Evolutionary conservation across 1,140 invertebrate genomes (phyloP).

Genomic region (Riptortus pedestris): DNA sequence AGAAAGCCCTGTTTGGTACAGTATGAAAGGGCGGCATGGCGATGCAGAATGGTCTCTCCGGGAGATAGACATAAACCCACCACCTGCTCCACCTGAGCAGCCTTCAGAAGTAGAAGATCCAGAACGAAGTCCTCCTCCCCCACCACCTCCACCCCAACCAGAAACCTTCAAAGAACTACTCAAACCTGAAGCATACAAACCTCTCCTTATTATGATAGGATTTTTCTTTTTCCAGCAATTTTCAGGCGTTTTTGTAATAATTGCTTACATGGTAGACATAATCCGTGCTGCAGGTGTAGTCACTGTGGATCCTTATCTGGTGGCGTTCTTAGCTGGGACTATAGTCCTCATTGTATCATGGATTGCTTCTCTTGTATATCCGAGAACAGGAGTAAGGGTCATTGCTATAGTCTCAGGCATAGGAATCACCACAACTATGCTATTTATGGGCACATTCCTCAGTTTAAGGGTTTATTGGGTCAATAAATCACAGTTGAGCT

Average conservation of each 20-base stretch:
- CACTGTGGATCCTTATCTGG: slow-evolving; percentile 33
- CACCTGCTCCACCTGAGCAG: slow-evolving; percentile 2
- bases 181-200: slow-evolving; percentile 38
- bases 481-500: slow-evolving; percentile 5
- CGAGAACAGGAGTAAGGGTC: slow-evolving; percentile 43
- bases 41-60: slow-evolving; percentile 30
- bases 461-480: slow-evolving; percentile 8
- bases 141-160: not conserved
- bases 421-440: slow-evolving; percentile 45
- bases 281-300: slow-evolving; percentile 42
- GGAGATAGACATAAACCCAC: slow-evolving; percentile 26
- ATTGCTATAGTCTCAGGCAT: slow-evolving; percentile 43
- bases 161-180: slow-evolving; percentile 28
- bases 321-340: slow-evolving; percentile 40
- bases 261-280: slow-evolving; percentile 55
- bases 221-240: slow-evolving; percentile 48
- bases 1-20: slow-evolving; percentile 46
- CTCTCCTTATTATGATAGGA: slow-evolving; percentile 40
- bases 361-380: slow-evolving; percentile 41
- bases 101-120: slow-evolving; percentile 9
- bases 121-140: not conserved
- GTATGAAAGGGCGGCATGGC: slow-evolving; percentile 29
- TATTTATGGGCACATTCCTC: slow-evolving; percentile 42
- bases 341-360: slow-evolving; percentile 45
- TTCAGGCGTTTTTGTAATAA: slow-evolving; percentile 50